Percentiles rank a stretch among this genome's conserved stretches.
phyloP scores from a whole-genome alignment of 2,888 invertebrate species.

The Abrostola tripartita region DNA sequence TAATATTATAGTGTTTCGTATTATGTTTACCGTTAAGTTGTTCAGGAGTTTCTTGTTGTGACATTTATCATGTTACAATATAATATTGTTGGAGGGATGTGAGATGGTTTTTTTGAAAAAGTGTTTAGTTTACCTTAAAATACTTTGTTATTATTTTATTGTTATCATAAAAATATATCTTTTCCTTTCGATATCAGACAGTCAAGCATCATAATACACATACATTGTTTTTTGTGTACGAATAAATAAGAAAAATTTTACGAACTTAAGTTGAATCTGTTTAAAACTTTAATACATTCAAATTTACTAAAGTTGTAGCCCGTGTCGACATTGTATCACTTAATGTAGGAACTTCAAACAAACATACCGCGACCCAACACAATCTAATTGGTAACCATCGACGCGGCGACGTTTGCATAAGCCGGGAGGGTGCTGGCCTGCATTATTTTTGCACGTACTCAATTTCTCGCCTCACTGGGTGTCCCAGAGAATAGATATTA shows the following conservation, averaged over 20 bases:
- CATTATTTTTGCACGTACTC: constrained; percentile 88
- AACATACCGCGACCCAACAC: constrained; percentile 58
- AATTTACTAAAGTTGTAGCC: not conserved
- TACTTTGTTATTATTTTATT: not conserved
- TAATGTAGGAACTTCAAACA: constrained; percentile 20
- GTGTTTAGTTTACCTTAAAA: not conserved
- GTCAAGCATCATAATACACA: too few species aligned
- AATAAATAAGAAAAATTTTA: too few species aligned
- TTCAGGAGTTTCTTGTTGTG: constrained; percentile 7
- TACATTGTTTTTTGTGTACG: too few species aligned
- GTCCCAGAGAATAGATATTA: constrained; percentile 86
- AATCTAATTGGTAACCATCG: constrained; percentile 78
- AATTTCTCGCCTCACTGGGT: constrained; percentile 86
- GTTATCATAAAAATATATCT: too few species aligned
- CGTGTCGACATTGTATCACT: constrained; percentile 26
- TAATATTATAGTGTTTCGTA: constrained; percentile 23
- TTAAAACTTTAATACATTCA: not conserved
- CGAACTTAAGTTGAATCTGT: too few species aligned
- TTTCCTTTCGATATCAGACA: too few species aligned
- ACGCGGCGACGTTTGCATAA: constrained; percentile 77
- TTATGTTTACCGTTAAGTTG: constrained; percentile 24
- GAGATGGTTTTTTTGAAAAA: not conserved
- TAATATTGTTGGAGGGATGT: not conserved
- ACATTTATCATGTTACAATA: not conserved
- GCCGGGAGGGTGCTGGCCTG: constrained; percentile 58